Evolutionary conservation across 2,888 invertebrate genomes (phyloP).

Genomic region (Agrotis puta): DNA sequence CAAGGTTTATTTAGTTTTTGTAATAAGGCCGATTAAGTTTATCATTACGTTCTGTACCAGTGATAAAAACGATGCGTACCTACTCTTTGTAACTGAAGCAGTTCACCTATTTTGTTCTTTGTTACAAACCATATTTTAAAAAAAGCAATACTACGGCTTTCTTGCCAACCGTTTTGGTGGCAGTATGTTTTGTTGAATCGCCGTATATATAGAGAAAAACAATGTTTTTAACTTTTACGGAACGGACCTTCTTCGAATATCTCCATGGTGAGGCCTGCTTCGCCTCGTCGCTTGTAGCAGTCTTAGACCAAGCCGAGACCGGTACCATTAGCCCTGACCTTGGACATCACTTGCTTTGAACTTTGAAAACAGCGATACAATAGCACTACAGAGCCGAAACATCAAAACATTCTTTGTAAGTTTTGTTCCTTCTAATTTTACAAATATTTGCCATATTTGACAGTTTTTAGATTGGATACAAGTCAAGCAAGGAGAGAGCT

Average conservation of each 20-base stretch:
- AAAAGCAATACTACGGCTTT: background rate
- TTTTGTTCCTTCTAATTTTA: slow-evolving; percentile 1
- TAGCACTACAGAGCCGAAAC: background rate
- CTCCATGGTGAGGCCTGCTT: background rate
- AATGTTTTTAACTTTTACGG: background rate
- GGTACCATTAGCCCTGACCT: slow-evolving; percentile 41
- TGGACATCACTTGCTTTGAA: slow-evolving; percentile 36
- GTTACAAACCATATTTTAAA: no score
- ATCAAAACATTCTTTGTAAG: slow-evolving; percentile 1
- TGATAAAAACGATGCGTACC: background rate
- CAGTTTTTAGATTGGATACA: no score
- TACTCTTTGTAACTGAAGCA: no score
- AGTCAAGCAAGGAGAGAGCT: background rate
- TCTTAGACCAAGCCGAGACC: background rate
- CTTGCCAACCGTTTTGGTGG: background rate
- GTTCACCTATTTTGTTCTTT: no score
- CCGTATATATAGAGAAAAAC: background rate
- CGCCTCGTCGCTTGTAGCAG: background rate
- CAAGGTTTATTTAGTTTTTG: no score
- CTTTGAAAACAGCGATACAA: slow-evolving; percentile 19
- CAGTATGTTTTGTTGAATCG: no score
- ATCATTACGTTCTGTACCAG: no score
- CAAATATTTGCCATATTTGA: background rate
- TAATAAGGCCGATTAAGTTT: no score
- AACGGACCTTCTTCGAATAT: background rate